Base-by-base conservation (phyloP, 2,113 vertebrate genomes). In the Garra rufa region DNA sequence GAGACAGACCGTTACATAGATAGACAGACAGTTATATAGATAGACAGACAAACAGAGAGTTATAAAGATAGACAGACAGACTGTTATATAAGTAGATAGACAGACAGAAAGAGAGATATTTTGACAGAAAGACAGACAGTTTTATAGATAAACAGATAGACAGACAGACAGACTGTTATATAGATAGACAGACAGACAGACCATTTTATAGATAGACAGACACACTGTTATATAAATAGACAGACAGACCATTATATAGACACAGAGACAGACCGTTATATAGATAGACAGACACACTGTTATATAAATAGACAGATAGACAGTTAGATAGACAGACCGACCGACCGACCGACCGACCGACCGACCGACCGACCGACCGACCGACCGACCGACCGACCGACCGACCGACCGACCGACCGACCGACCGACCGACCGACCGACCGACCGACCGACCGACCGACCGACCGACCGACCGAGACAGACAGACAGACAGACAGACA, bases 231-330 rank as follows among this genome's bases (percentile, higher is more conserved):
- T 30, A 69, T 10, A 2, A 13, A 34, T 9, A 0, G 24, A 65
- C 2, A 1, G 26, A 19, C 19, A 4, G 65, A 69, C 19, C n/a
- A n/a, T n/a, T n/a, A n/a, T n/a, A n/a, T n/a, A n/a, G n/a, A n/a
- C n/a, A n/a, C n/a, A n/a, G n/a, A 11, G 63, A 67, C 9, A 28
- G 61, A 30, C 9, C 84, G 87, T 89, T 77, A 83, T 50, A 90
- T 55, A 75, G 79, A 63, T 65, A 41, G 82, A 63, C 2, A 34
- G 9, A 38, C n/a, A n/a, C n/a, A n/a, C n/a, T n/a, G n/a, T n/a
- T n/a, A n/a, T n/a, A n/a, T n/a, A n/a, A n/a, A n/a, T n/a, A 84
- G 76, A 79, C 82, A 13, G 19, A 55, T 7, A 17, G 52, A 55
- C 1, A 34, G 63, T 34, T 0, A 4, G 61, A 28, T 0, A 11